Evolutionary conservation across 2,113 vertebrate species (phyloP), one percentile per base, ranked within the genome.

Genomic region (Hiodon tergisus): DNA sequence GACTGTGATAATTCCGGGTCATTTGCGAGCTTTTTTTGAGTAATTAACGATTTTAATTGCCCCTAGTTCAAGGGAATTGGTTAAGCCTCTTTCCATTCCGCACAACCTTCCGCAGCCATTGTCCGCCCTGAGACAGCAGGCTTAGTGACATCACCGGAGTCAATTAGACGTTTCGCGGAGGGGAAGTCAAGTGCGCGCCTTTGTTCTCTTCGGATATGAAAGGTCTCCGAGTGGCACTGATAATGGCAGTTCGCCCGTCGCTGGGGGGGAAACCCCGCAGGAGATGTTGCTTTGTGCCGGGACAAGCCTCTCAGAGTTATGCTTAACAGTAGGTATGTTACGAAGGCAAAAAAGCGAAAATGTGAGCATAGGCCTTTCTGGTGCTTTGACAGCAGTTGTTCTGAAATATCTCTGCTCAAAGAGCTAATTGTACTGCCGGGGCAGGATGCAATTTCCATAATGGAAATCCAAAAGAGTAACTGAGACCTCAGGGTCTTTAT

Each of bases 41-140:
- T 87, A 89, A 91, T 91, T 88, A 88, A 79, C 81, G 74, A 62
- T 88, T 89, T 88, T 89, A 93, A 90, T 90, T 91, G 85, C 81
- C 78, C 84, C 78, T 75, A 78, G 80, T 87, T 88, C 80, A 86
- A 86, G 81, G 81, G 88, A 90, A 83, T 88, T 92, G 85, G 78
- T 82, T 78, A 83, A 82, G 79, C 76, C 85, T 81, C 83, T 87
- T 71, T n/a, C 73, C 83, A 85, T 76, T 84, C 77, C 74, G 66
- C 85, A 77, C 78, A 78, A 71, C 69, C 53, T 90, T 88, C 89
- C 59, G 13, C 79, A 77, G 73, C 85, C 81, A 84, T 85, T 9
- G 0, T 55, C 71, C 67, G 0, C 48, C 86, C 72, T 82, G 8
- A 5, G 80, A 78, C 69, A 69, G 31, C 70, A 82, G 85, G 82